These are phyloP conservation scores for Drosophila multiciliata DNA, from an alignment of 2,888 invertebrate species.

Conservation along the genomic window DNA sequence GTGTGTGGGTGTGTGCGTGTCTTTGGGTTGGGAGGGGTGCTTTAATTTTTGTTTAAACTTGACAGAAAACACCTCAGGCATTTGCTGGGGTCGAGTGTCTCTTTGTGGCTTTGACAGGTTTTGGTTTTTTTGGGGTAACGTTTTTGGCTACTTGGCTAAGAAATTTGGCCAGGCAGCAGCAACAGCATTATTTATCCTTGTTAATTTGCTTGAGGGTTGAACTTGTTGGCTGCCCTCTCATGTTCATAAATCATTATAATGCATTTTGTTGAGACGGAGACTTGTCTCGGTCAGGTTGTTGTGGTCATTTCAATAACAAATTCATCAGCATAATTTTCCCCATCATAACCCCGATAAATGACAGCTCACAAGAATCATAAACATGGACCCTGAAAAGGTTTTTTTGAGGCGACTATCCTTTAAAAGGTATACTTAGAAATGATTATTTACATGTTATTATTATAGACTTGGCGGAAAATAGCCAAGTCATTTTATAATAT, in stretches of 20 bases:
- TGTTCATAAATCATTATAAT: slow-evolving; percentile 75
- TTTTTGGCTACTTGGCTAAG: slow-evolving; percentile 54
- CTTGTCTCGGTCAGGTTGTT: slow-evolving; percentile 57
- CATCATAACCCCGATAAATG: slow-evolving; percentile 18
- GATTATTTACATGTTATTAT: neutral
- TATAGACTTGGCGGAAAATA: neutral
- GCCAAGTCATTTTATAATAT: neutral
- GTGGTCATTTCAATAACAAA: slow-evolving; percentile 64
- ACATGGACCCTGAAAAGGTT: neutral
- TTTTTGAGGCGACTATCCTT: neutral
- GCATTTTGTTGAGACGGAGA: slow-evolving; percentile 63
- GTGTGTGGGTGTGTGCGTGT: slow-evolving; percentile 10
- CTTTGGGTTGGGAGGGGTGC: slow-evolving; percentile 38
- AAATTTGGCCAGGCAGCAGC: slow-evolving; percentile 47
- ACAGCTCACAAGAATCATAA: slow-evolving; percentile 23
- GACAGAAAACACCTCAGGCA: slow-evolving; percentile 71
- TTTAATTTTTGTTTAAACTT: slow-evolving; percentile 78
- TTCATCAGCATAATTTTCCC: slow-evolving; percentile 57
- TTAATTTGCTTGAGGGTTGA: slow-evolving; percentile 72
- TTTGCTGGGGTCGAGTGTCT: slow-evolving; percentile 71
- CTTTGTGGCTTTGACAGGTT: slow-evolving; percentile 76
- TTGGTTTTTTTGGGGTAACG: slow-evolving; percentile 51
- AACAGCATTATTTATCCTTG: slow-evolving; percentile 74
- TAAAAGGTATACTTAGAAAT: neutral
- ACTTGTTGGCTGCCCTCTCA: slow-evolving; percentile 25